These are phyloP conservation scores for Gnatocerus cornutus DNA, from an alignment of 2,888 invertebrate species.

Conservation along the genomic window DNA sequence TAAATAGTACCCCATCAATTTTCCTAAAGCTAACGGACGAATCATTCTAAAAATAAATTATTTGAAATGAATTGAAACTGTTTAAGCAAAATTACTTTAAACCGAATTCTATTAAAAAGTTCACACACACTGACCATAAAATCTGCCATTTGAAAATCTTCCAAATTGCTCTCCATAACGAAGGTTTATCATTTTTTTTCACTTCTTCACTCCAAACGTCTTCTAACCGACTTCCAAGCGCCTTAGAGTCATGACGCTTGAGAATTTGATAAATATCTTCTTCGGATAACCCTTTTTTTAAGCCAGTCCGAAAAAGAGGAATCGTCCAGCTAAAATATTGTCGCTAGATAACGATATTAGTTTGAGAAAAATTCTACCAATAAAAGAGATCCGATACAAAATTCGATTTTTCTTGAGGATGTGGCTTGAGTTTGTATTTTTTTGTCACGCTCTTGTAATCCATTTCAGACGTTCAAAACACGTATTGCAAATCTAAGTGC, in stretches of 20 bases:
- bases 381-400: slow-evolving; percentile 2
- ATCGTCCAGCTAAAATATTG: slow-evolving; percentile 71
- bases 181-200: slow-evolving; percentile 68
- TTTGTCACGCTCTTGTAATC: not conserved
- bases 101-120: not conserved
- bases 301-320: slow-evolving; percentile 71
- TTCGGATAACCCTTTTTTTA: slow-evolving; percentile 70
- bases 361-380: not conserved
- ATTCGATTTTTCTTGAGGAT: slow-evolving; percentile 15
- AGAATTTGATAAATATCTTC: slow-evolving; percentile 60
- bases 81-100: not conserved
- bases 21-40: slow-evolving; percentile 73
- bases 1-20: slow-evolving; percentile 75
- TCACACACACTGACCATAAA: not conserved
- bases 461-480: no score
- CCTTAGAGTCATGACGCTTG: slow-evolving; percentile 69
- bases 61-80: not conserved
- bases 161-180: slow-evolving; percentile 63
- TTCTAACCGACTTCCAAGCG: slow-evolving; percentile 70
- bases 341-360: not conserved
- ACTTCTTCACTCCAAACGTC: slow-evolving; percentile 65
- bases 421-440: not conserved
- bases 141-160: slow-evolving; percentile 1
- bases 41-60: slow-evolving; percentile 28
- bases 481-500: no score